phyloP scores from a whole-genome alignment of 2,888 invertebrate species.

The Flabesymbios commensalis region DNA sequence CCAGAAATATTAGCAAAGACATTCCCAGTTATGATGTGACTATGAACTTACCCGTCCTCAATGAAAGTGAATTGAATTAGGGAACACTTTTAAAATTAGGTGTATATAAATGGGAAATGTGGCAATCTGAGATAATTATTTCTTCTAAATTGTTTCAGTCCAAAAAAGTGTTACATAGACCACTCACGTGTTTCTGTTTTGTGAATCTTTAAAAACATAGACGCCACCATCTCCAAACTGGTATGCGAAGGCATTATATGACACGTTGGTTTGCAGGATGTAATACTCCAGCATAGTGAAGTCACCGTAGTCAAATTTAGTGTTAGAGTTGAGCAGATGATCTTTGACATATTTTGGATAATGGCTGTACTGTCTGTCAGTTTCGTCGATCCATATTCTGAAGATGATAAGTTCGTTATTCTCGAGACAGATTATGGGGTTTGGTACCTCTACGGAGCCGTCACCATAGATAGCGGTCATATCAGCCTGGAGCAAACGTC shows the following conservation, averaged over 20 bases:
- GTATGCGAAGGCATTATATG: conserved; percentile 51
- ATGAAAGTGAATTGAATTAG: no score
- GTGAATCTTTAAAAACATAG: conserved; percentile 54
- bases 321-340: conserved; percentile 55
- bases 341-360: conserved; percentile 56
- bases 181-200: conserved; percentile 39
- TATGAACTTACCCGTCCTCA: no score
- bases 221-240: conserved; percentile 55
- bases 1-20: no score
- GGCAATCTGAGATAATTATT: no score
- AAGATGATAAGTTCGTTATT: conserved; percentile 53
- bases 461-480: neutral
- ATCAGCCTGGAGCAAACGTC: conserved; percentile 10
- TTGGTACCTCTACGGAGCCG: conserved; percentile 40
- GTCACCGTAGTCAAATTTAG: conserved; percentile 55
- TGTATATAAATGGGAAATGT: no score
- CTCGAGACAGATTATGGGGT: conserved; percentile 54
- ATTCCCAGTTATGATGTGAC: no score
- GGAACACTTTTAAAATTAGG: no score
- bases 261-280: conserved; percentile 52
- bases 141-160: no score
- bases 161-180: no score
- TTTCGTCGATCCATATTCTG: conserved; percentile 46
- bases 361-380: conserved; percentile 46
- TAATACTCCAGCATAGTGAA: conserved; percentile 49